phyloP scores from a whole-genome alignment of 2,113 vertebrate genomes.

The Trachemys scripta region DNA sequence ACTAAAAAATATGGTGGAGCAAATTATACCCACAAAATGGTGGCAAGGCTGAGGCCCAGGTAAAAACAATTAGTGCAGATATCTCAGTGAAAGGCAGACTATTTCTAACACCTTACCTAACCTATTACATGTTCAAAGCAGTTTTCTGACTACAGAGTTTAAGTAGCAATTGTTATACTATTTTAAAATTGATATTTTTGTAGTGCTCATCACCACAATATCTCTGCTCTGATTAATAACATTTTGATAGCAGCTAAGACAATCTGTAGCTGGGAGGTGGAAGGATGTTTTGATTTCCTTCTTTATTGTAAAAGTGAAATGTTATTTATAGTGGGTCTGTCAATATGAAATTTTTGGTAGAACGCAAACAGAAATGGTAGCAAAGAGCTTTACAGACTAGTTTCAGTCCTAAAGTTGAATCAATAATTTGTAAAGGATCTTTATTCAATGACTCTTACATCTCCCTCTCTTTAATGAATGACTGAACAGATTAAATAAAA shows the following conservation, averaged over 20 bases:
- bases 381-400: background rate
- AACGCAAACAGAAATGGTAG: background rate
- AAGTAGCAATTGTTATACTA: background rate
- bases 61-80: too few species aligned
- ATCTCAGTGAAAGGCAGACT: background rate
- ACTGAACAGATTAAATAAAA: background rate
- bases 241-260: background rate
- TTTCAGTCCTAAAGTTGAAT: background rate
- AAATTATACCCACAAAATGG: too few species aligned
- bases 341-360: background rate
- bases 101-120: background rate
- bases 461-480: background rate
- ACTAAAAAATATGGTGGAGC: too few species aligned
- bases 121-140: background rate
- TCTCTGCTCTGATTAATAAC: background rate
- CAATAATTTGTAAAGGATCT: background rate
- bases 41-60: too few species aligned
- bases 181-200: background rate
- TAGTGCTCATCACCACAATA: background rate
- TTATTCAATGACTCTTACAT: background rate
- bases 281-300: background rate
- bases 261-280: background rate
- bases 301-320: too few species aligned
- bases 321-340: background rate
- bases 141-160: background rate